Evolutionary conservation across 2,888 invertebrate genomes (phyloP), one percentile per base, ranked within the genome.

Genomic region (Leistus spinibarbis): DNA sequence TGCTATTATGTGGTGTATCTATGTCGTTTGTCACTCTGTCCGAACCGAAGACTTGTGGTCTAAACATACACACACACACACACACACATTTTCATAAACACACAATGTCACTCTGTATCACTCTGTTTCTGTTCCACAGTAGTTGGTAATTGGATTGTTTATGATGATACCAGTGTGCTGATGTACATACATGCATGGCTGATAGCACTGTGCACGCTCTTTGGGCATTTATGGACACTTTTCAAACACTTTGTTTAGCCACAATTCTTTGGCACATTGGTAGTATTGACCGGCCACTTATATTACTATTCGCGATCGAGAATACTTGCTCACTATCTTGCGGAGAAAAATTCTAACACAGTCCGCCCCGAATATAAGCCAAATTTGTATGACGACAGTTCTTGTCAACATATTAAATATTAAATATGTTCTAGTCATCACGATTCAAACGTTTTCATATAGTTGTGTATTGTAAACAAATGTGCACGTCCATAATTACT

Each of bases 1-100:
- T 79, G 79, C 81, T 79, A 80, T 79, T 40, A 40, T n/a, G 80
- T 80, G 82, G 80, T 79, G 80, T 81, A 79, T 81, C 79, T 79
- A 79, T 79, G 77, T 80, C 81, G 80, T 81, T 40, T 40, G 40
- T 40, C 40, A 40, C 78, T 78, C 79, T 82, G 79, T 81, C 80
- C 81, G 81, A 40, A 4, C 3, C 40, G 40, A 40, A 81, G 80
- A 83, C 79, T 81, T 81, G 80, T 81, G 83, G 79, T 80, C 68
- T 76, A 76, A 76, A 76, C 69, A 76, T 65, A 65, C 60, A 40
- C 57, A 27, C 65, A 63, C 17, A 69, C 53, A 69, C 17, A 23
- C 60, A 66, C 66, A 66, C 66, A 53, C 19, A n/a, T n/a, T 40
- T 10, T 57, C 9, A 22, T 22, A 63, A 20, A 63, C 63, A 22